Evolutionary conservation across 92 coral and sea anemone species (phyloP).

Genomic region (Actinostola sp.): DNA sequence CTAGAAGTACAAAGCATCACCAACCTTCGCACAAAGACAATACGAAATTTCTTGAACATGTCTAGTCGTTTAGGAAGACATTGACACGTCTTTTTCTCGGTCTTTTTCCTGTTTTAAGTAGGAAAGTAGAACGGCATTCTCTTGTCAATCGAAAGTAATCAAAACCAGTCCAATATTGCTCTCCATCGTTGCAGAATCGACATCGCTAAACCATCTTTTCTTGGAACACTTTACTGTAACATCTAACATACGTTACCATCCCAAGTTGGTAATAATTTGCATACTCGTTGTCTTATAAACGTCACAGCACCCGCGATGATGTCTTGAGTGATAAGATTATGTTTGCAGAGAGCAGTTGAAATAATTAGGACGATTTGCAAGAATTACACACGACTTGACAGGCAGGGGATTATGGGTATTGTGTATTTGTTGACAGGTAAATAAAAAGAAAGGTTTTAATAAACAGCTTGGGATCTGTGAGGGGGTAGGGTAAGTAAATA

Average conservation of each 20-base stretch:
- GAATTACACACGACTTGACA: slow-evolving; percentile 6
- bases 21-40: slow-evolving; percentile 37
- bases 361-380: slow-evolving; percentile 11
- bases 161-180: background rate
- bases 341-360: background rate
- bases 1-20: background rate
- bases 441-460: background rate
- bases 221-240: background rate
- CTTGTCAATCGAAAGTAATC: background rate
- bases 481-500: background rate
- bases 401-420: slow-evolving; percentile 34
- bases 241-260: background rate
- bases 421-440: slow-evolving; percentile 11
- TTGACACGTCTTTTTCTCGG: too few species aligned
- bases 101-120: background rate
- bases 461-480: background rate
- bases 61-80: background rate
- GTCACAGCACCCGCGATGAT: slow-evolving; percentile 3
- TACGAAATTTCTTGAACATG: slow-evolving; percentile 36
- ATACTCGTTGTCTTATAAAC: slow-evolving; percentile 17
- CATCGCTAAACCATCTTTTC: background rate
- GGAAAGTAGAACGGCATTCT: background rate
- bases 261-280: slow-evolving; percentile 17
- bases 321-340: background rate
- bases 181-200: background rate